Percentiles rank a stretch among this genome's conserved stretches.
phyloP scores from a whole-genome alignment of 2,888 invertebrate species.

The Ormyrus pomaceus region DNA sequence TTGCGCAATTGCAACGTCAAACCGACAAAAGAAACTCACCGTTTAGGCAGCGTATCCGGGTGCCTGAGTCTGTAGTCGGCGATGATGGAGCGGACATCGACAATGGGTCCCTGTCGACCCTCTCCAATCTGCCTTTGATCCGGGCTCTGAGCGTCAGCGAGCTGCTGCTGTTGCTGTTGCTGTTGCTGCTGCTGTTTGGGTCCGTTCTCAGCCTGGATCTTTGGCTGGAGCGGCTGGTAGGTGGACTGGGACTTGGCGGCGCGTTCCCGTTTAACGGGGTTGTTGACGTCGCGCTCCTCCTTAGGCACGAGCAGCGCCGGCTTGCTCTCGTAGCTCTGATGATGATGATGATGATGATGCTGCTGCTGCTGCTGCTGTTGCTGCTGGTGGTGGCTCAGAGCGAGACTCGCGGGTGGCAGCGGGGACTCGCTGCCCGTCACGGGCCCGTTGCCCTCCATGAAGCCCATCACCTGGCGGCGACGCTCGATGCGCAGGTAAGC shows the following conservation, averaged over 20 bases:
- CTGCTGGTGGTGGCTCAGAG: conserved; percentile 59
- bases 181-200: conserved; percentile 53
- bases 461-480: conserved; percentile 80
- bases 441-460: conserved; percentile 67
- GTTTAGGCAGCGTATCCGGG: conserved; percentile 84
- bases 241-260: conserved; percentile 63
- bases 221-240: conserved; percentile 24
- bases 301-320: conserved; percentile 58
- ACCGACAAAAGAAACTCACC: conserved; percentile 67
- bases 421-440: conserved; percentile 58
- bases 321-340: conserved; percentile 50
- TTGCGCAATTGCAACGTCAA: too few species aligned
- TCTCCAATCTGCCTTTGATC: conserved; percentile 81
- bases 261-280: conserved; percentile 64
- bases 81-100: conserved; percentile 89
- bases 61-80: conserved; percentile 88
- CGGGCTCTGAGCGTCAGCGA: conserved; percentile 62
- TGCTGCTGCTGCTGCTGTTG: conserved; percentile 46
- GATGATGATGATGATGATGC: conserved; percentile 19
- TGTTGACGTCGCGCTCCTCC: conserved; percentile 58
- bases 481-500: conserved; percentile 84
- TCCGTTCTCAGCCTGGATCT: conserved; percentile 58
- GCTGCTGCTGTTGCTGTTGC: neutral
- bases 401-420: conserved; percentile 66
- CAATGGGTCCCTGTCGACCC: conserved; percentile 86